Conservation (phyloP, 2,797 vertebrate genomes). For the Tinamus major region DNA sequence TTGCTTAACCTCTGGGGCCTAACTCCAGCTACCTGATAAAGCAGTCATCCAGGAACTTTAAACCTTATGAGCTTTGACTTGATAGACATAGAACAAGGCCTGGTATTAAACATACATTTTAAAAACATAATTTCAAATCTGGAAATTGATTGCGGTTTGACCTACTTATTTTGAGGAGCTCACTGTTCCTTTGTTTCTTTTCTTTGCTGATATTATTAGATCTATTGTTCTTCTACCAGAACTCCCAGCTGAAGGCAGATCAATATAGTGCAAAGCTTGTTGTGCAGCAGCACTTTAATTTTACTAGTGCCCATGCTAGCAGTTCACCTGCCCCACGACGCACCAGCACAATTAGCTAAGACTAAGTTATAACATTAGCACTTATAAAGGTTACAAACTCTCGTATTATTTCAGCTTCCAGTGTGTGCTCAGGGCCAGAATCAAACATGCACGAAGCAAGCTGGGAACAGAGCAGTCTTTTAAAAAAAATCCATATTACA, state of each 20-base stretch:
- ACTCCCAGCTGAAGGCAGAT: constrained; percentile 55
- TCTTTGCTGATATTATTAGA: constrained; percentile 44
- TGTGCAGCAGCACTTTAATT: constrained; percentile 34
- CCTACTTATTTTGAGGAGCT: constrained; percentile 68
- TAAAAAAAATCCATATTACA: neutral
- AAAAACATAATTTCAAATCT: constrained; percentile 76
- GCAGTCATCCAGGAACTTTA: constrained; percentile 50
- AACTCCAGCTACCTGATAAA: constrained; percentile 68
- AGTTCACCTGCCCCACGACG: neutral
- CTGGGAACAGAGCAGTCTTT: neutral
- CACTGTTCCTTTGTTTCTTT: constrained; percentile 26
- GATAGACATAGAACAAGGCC: constrained; percentile 34
- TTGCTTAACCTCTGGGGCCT: constrained; percentile 73
- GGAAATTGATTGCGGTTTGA: constrained; percentile 68
- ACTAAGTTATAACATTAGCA: constrained; percentile 42
- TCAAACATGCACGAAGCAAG: neutral
- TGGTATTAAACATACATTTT: constrained; percentile 64
- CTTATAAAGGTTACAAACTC: constrained; percentile 16
- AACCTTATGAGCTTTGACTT: constrained; percentile 47
- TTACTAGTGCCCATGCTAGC: neutral
- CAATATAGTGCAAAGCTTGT: constrained; percentile 27
- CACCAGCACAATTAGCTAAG: neutral
- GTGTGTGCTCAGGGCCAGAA: neutral
- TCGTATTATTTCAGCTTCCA: neutral
- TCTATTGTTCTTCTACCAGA: constrained; percentile 59